Evolutionary conservation across 1,140 invertebrate genomes (phyloP), one percentile per base, ranked within the genome.

Genomic region (Plodia interpunctella): DNA sequence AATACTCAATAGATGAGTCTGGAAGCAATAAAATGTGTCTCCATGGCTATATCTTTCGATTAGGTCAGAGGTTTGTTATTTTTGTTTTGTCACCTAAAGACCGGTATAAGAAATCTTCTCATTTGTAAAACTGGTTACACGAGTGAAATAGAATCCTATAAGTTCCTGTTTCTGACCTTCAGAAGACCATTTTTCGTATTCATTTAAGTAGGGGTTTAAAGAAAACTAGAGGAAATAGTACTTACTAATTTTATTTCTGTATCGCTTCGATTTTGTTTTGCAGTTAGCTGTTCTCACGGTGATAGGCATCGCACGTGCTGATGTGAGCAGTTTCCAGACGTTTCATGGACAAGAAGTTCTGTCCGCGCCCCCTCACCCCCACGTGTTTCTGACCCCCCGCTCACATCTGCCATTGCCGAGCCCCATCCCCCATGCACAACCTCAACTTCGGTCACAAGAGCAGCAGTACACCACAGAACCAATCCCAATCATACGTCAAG

Each of bases 401-500:
- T 65, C 74, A 15, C 74, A 78, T 49, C 68, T 68, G 15, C 71
- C 13, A n/a, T n/a, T 44, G 2, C 38, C 9, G 13, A 44, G 38
- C 6, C 38, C 38, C 5, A 9, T 76, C 51, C 75, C 20, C n/a
- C 51, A 5, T 3, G 6, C 21, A 5, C 13, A 53, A 8, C 49
- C 19, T 20, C 49, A 13, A 13, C 5, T 25, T 25, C 9, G 51
- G 4, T 15, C 19, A 25, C 6, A 53, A 20, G 51, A 79, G 13
- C 73, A 74, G 50, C 59, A 67, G n/a, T 80, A 83, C 60, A 83
- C 87, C 10, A 91, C 90, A 13, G 91, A 92, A 58, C 91, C 90
- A 5, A 91, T 93, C 50, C 92, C 92, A 21, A 93, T 93, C 57
- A 77, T 93, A n/a, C 78, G 90, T 54, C 92, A 93, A 74, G 92